phyloP scores from a whole-genome alignment of 2,113 vertebrate species.

The Esox niger region DNA sequence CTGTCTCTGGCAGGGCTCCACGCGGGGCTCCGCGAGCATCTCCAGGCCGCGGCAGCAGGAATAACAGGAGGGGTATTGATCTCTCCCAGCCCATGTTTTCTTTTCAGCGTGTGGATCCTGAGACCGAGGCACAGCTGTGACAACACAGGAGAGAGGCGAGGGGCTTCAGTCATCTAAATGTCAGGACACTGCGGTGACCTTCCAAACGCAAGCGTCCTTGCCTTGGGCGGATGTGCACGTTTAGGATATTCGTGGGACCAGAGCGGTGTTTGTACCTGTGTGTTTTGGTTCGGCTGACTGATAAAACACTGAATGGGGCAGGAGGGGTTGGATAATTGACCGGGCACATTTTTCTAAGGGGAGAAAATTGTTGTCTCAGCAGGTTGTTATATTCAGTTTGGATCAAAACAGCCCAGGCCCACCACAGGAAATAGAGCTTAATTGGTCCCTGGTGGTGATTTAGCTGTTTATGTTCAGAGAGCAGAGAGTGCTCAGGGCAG shows the following conservation, averaged over 20 bases:
- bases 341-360: not conserved
- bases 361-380: constrained; percentile 19
- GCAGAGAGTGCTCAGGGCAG: not conserved
- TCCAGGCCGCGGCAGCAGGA: constrained; percentile 39
- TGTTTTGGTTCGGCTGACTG: constrained; percentile 5
- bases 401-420: constrained; percentile 13
- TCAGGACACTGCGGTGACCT: not conserved
- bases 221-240: not conserved
- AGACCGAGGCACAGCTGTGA: constrained; percentile 51
- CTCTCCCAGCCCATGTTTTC: constrained; percentile 43
- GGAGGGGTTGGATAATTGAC: constrained; percentile 7
- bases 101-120: constrained; percentile 45
- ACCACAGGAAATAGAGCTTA: constrained; percentile 1
- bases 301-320: constrained; percentile 2
- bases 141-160: constrained; percentile 27
- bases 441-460: constrained; percentile 21
- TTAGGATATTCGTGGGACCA: not conserved
- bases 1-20: constrained; percentile 36
- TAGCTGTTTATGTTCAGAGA: not conserved
- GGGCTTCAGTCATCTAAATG: constrained; percentile 29
- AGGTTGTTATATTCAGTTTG: constrained; percentile 16
- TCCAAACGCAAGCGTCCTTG: not conserved
- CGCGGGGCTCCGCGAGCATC: not conserved
- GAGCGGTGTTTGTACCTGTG: not conserved
- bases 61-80: constrained; percentile 45